These are phyloP conservation scores for Morphnarchus princeps DNA, from an alignment of 2,113 vertebrate species.

Conservation along the genomic window DNA sequence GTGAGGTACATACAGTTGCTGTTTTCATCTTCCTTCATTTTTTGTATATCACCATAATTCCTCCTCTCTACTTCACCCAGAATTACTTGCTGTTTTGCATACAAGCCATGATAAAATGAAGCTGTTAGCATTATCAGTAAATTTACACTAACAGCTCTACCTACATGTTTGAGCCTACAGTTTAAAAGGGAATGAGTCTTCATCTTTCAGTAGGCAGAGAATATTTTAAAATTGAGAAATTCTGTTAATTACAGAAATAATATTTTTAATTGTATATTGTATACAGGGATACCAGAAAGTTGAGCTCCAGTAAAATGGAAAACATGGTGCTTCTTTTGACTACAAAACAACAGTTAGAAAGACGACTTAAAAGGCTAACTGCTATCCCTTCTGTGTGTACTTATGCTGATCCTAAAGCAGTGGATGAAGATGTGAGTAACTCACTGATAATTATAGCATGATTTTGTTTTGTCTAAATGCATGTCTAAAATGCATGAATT, in stretches of 20 bases:
- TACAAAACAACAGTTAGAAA: neutral
- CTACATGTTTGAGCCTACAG: neutral
- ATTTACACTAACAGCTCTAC: neutral
- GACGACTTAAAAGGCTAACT: neutral
- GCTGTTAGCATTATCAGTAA: neutral
- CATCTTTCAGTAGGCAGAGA: neutral
- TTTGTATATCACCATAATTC: neutral
- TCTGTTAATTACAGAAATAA: neutral
- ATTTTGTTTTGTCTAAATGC: neutral
- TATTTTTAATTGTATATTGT: neutral
- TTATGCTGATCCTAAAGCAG: conserved; percentile 4
- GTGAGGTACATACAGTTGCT: neutral
- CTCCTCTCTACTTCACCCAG: neutral
- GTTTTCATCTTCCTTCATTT: neutral
- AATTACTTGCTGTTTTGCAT: neutral
- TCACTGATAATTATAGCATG: neutral
- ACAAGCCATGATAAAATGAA: neutral
- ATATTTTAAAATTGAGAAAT: neutral
- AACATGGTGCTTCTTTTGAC: neutral
- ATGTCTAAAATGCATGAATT: neutral
- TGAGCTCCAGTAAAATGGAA: neutral
- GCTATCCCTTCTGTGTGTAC: neutral
- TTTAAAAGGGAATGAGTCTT: neutral
- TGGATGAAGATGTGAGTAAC: conserved; percentile 51
- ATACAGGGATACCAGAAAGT: neutral